phyloP scores from a whole-genome alignment of 2,888 invertebrate genomes.

The Luperina nickerlii region DNA sequence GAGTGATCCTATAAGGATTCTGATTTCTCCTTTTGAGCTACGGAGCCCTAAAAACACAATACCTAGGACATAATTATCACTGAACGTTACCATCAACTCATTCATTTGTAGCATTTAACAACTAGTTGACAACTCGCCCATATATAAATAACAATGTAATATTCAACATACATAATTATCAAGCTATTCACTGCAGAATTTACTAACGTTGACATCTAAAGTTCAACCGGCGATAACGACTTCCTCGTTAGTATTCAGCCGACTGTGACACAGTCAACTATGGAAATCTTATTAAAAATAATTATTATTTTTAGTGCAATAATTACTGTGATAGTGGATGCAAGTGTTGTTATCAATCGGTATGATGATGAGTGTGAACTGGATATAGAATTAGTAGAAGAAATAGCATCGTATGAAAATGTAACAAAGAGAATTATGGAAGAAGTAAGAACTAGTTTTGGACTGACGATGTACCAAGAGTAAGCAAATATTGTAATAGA shows the following conservation, averaged over 20 bases:
- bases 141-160: conserved; percentile 17
- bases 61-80: not conserved
- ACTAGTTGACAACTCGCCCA: not conserved
- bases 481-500: conserved; percentile 62
- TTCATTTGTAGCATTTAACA: not conserved
- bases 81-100: not conserved
- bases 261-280: conserved; percentile 35
- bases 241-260: conserved; percentile 47
- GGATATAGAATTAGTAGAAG: conserved; percentile 73
- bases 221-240: conserved; percentile 51
- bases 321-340: conserved; percentile 43
- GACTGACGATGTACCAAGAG: conserved; percentile 88
- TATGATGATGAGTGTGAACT: conserved; percentile 69
- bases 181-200: conserved; percentile 8
- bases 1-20: too few species aligned
- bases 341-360: conserved; percentile 69
- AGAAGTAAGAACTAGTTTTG: conserved; percentile 83
- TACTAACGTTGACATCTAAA: conserved; percentile 42
- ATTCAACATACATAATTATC: conserved; percentile 26
- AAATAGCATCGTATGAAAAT: conserved; percentile 90
- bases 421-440: conserved; percentile 86
- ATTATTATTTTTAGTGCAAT: conserved; percentile 53
- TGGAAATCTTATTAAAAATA: conserved; percentile 53
- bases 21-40: too few species aligned
- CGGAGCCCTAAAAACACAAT: not conserved